Percentiles rank a stretch among this genome's conserved stretches.
These are phyloP conservation scores for Paguma larvata DNA, from an alignment of 2,797 vertebrate species.

Conservation along the genomic window DNA sequence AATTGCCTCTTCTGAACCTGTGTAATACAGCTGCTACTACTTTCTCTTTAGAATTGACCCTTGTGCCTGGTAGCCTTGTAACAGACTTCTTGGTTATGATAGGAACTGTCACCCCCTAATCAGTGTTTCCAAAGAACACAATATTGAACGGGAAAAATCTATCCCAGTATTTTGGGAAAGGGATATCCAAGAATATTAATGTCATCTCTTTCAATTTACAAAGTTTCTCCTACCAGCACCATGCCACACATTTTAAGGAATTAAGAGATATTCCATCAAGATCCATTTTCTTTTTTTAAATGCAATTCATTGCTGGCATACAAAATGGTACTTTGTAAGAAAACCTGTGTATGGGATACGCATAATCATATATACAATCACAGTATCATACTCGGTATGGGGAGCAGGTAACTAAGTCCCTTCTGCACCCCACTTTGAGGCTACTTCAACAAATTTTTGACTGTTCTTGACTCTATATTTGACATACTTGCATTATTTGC, in stretches of 20 bases:
- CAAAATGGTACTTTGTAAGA: background rate
- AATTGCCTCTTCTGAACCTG: background rate
- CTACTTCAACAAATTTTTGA: background rate
- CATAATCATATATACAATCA: background rate
- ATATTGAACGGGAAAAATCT: background rate
- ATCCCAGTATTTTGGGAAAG: background rate
- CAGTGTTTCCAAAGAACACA: background rate
- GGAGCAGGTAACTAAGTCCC: background rate
- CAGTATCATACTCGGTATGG: background rate
- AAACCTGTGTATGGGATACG: background rate
- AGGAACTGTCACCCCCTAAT: background rate
- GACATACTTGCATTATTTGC: background rate
- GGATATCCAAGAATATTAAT: background rate
- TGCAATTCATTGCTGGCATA: background rate
- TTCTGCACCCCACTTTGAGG: background rate
- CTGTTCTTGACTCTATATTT: background rate
- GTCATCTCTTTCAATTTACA: background rate
- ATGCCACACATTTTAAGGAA: background rate
- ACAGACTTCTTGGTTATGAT: background rate
- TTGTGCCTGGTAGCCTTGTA: background rate
- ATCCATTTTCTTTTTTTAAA: background rate
- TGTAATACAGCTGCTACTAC: background rate
- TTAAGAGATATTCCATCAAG: background rate
- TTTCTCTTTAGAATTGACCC: background rate
- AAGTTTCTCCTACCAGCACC: background rate